Evolutionary conservation across 2,888 invertebrate species (phyloP).

Genomic region (Apeira syringaria): DNA sequence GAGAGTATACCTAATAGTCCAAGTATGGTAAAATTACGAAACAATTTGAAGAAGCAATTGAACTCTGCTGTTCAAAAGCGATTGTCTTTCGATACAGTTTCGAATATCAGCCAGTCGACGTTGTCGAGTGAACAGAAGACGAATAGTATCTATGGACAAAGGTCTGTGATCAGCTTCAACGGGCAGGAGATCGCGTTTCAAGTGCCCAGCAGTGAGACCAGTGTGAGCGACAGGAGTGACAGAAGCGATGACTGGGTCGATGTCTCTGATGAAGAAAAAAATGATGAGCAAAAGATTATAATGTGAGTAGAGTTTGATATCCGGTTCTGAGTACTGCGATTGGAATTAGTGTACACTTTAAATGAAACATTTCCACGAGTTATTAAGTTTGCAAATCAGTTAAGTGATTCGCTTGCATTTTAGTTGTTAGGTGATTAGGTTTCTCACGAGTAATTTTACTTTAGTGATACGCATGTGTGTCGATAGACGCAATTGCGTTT

Average conservation of each 20-base stretch:
- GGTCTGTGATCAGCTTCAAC: slow-evolving; percentile 75
- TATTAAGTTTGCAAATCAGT: too few species aligned
- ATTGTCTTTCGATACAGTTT: slow-evolving; percentile 73
- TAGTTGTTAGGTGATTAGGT: too few species aligned
- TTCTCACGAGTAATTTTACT: too few species aligned
- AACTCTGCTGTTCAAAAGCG: slow-evolving; percentile 66
- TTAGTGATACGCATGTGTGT: too few species aligned
- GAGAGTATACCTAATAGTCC: slow-evolving; percentile 83
- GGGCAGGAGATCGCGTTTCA: slow-evolving; percentile 78
- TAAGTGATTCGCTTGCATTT: too few species aligned
- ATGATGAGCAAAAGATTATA: slow-evolving; percentile 77
- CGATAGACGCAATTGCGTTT: too few species aligned
- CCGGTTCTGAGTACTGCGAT: too few species aligned
- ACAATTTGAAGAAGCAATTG: slow-evolving; percentile 63
- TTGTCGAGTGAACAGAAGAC: slow-evolving; percentile 85
- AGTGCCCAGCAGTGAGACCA: slow-evolving; percentile 82
- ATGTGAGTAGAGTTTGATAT: slow-evolving; percentile 79
- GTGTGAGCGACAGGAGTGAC: slow-evolving; percentile 84
- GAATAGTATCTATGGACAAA: slow-evolving; percentile 84
- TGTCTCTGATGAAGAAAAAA: slow-evolving; percentile 83
- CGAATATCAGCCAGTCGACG: slow-evolving; percentile 79
- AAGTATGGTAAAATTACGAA: slow-evolving; percentile 69
- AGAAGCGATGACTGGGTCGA: slow-evolving; percentile 88
- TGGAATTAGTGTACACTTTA: too few species aligned
- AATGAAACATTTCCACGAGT: too few species aligned